Evolutionary conservation across 2,888 invertebrate genomes (phyloP).

Genomic region (Cylloceria caligata): DNA sequence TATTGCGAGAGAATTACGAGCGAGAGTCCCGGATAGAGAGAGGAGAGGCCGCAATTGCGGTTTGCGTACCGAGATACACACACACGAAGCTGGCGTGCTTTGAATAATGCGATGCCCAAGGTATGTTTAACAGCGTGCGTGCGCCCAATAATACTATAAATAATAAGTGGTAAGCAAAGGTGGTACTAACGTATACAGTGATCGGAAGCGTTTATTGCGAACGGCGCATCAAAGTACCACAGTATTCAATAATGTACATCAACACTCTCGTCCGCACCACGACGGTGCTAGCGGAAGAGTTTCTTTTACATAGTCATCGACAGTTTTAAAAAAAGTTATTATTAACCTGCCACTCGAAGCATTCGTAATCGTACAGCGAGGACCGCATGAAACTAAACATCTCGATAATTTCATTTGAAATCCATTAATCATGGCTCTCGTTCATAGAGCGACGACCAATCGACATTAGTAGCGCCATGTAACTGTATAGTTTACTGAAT

Average conservation of each 20-base stretch:
- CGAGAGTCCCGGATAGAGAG: constrained; percentile 75
- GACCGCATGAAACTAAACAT: no score
- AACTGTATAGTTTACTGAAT: no score
- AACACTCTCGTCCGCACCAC: constrained; percentile 43
- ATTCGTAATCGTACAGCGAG: neutral
- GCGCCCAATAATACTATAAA: constrained; percentile 74
- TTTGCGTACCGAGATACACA: constrained; percentile 76
- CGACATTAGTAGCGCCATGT: no score
- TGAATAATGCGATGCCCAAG: constrained; percentile 79
- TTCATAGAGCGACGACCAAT: no score
- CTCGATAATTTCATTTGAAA: no score
- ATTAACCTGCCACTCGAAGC: neutral
- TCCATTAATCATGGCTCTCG: no score
- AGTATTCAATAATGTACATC: constrained; percentile 23
- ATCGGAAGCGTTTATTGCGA: constrained; percentile 55
- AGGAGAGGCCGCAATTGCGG: constrained; percentile 78
- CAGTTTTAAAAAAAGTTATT: constrained; percentile 13
- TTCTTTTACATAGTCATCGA: constrained; percentile 44
- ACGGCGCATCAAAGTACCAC: constrained; percentile 45
- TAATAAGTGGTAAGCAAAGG: constrained; percentile 45
- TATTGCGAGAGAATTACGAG: constrained; percentile 36
- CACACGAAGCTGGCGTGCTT: constrained; percentile 80
- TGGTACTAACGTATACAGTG: constrained; percentile 28
- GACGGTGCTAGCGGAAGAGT: constrained; percentile 47
- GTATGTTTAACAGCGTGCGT: constrained; percentile 81